Evolutionary conservation across 2,113 vertebrate genomes (phyloP).

Genomic region (Aspiorhynchus laticeps): DNA sequence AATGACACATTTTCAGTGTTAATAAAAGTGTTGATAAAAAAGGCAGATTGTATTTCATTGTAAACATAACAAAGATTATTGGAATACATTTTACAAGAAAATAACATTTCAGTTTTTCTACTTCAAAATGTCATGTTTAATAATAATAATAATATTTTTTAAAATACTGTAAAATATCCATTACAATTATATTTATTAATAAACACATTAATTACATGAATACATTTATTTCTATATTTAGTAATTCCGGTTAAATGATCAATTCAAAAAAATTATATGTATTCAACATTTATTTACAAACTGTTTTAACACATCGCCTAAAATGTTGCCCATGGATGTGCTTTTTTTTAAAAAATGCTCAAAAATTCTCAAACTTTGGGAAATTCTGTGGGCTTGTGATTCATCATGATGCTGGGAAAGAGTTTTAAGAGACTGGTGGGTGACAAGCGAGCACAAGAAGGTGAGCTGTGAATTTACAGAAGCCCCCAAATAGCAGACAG

Average conservation of each 20-base stretch:
- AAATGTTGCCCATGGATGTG: background rate
- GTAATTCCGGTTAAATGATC: too few species aligned
- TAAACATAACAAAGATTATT: background rate
- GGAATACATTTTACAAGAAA: background rate
- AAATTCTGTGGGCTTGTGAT: background rate
- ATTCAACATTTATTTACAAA: background rate
- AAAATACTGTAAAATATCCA: too few species aligned
- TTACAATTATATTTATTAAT: background rate
- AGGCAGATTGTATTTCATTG: background rate
- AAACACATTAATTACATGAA: background rate
- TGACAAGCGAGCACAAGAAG: background rate
- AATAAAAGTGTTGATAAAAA: background rate
- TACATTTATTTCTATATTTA: background rate
- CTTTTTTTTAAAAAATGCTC: background rate
- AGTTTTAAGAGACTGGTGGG: background rate
- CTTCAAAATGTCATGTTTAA: too few species aligned
- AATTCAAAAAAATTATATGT: too few species aligned
- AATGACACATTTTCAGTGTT: background rate
- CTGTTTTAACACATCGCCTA: too few species aligned
- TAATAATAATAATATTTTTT: too few species aligned
- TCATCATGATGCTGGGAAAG: background rate
- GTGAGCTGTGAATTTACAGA: background rate
- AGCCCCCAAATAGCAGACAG: slow-evolving; percentile 17
- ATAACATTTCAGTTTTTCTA: too few species aligned
- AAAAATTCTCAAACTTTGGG: background rate